These are phyloP conservation scores for Centropyge bicolor DNA, from an alignment of 2,797 vertebrate genomes.

Conservation along the genomic window DNA sequence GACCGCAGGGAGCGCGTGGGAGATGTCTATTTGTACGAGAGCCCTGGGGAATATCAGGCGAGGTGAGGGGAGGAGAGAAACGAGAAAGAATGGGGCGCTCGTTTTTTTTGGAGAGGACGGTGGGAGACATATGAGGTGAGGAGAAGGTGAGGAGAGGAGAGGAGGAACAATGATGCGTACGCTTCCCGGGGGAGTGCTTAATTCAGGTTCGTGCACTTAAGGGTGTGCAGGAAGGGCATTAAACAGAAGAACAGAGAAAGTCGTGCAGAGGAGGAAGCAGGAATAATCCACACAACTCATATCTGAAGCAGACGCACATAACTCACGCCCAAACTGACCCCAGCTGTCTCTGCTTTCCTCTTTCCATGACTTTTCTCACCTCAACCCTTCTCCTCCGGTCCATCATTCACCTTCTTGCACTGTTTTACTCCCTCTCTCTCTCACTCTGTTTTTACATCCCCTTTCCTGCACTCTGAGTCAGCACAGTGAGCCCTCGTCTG, in stretches of 20 bases:
- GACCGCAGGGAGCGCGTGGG: constrained; percentile 52
- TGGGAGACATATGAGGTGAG: constrained; percentile 53
- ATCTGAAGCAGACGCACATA: constrained; percentile 40
- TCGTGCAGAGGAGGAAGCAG: constrained; percentile 57
- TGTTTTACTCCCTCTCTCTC: constrained; percentile 28
- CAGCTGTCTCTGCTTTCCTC: constrained; percentile 38
- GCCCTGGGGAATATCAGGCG: constrained; percentile 64
- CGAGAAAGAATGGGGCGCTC: constrained; percentile 35
- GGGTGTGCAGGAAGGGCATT: constrained; percentile 58
- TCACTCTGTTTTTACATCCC: constrained; percentile 48
- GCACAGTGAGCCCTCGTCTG: constrained; percentile 60
- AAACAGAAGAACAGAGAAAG: constrained; percentile 58
- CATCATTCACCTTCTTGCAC: constrained; percentile 56
- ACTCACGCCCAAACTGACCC: constrained; percentile 49
- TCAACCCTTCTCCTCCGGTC: constrained; percentile 49
- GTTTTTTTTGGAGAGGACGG: constrained; percentile 38
- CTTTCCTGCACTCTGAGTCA: constrained; percentile 78
- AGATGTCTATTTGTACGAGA: constrained; percentile 71
- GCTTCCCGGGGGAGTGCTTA: constrained; percentile 51
- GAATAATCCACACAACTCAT: constrained; percentile 39
- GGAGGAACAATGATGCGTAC: constrained; percentile 43
- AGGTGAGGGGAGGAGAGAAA: constrained; percentile 58
- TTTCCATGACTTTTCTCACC: constrained; percentile 58
- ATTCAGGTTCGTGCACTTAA: constrained; percentile 64
- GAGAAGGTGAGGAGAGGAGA: constrained; percentile 37